Evolutionary conservation across 2,888 invertebrate species (phyloP).

Genomic region (Leptinotarsa haldemani): DNA sequence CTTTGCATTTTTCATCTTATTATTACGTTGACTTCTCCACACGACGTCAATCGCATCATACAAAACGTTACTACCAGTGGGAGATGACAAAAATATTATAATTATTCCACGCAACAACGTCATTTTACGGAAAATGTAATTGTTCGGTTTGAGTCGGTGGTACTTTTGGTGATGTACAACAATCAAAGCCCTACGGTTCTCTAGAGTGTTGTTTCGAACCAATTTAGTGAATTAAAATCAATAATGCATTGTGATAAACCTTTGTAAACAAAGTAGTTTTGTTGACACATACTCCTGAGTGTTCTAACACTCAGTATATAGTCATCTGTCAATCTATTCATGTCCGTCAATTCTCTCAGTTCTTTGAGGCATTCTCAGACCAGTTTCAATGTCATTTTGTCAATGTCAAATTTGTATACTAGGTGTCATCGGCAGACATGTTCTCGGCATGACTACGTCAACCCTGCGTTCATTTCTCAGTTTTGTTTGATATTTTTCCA

Average conservation of each 20-base stretch:
- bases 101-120: slow-evolving; percentile 24
- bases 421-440: no score
- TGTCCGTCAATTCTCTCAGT: no score
- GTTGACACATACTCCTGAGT: no score
- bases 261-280: background rate
- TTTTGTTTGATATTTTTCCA: no score
- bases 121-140: background rate
- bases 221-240: background rate
- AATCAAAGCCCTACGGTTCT: background rate
- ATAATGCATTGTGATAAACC: background rate
- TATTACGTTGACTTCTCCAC: slow-evolving; percentile 59
- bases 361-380: no score
- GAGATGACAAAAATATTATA: slow-evolving; percentile 35
- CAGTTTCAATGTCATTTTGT: no score
- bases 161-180: background rate
- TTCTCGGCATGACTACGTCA: no score
- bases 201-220: no score
- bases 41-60: slow-evolving; percentile 50
- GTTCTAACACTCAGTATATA: no score
- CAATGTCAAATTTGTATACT: no score
- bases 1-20: slow-evolving; percentile 58
- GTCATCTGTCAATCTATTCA: no score
- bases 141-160: background rate
- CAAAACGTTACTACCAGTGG: slow-evolving; percentile 44
- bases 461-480: no score